Percentiles rank a stretch among this genome's conserved stretches.
These are phyloP conservation scores for Dynastes maya DNA, from an alignment of 2,888 invertebrate genomes.

Conservation along the genomic window DNA sequence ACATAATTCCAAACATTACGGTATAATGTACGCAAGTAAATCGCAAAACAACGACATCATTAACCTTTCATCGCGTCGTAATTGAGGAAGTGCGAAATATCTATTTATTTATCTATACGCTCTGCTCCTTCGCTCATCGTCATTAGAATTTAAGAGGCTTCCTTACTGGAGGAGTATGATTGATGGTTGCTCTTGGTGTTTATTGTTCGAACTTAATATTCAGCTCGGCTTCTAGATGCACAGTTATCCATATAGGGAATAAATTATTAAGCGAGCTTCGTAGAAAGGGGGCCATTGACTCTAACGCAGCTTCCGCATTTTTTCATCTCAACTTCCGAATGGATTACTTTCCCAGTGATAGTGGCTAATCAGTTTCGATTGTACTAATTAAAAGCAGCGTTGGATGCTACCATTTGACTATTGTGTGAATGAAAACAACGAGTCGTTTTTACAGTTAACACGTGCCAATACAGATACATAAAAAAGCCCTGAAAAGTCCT, in stretches of 20 bases:
- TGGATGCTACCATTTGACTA: conserved; percentile 8
- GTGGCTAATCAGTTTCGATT: conserved; percentile 26
- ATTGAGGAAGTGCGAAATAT: conserved; percentile 44
- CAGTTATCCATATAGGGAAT: conserved; percentile 45
- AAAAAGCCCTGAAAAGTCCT: too few relatives aligned
- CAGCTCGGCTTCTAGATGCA: conserved; percentile 28
- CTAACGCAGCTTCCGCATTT: conserved; percentile 22
- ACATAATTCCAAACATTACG: background rate
- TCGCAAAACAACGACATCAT: conserved; percentile 1
- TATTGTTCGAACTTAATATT: conserved; percentile 30
- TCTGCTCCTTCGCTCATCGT: conserved; percentile 10
- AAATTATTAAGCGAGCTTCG: conserved; percentile 9
- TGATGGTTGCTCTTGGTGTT: conserved; percentile 20
- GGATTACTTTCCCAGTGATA: conserved; percentile 15
- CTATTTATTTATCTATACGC: conserved; percentile 20
- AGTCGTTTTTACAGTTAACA: background rate
- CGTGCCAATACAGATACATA: too few relatives aligned
- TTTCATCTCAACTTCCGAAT: conserved; percentile 25
- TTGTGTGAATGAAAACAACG: conserved; percentile 7
- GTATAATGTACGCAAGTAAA: too few relatives aligned
- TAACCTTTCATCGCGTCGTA: conserved; percentile 31
- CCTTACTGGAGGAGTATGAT: conserved; percentile 17
- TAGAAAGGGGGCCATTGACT: conserved; percentile 40
- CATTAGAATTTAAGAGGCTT: conserved; percentile 24
- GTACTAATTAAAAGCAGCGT: conserved; percentile 6